Percentiles rank a stretch among this genome's conserved stretches.
Evolutionary conservation across 2,113 vertebrate genomes (phyloP).

Genomic region (Pygoscelis adeliae): DNA sequence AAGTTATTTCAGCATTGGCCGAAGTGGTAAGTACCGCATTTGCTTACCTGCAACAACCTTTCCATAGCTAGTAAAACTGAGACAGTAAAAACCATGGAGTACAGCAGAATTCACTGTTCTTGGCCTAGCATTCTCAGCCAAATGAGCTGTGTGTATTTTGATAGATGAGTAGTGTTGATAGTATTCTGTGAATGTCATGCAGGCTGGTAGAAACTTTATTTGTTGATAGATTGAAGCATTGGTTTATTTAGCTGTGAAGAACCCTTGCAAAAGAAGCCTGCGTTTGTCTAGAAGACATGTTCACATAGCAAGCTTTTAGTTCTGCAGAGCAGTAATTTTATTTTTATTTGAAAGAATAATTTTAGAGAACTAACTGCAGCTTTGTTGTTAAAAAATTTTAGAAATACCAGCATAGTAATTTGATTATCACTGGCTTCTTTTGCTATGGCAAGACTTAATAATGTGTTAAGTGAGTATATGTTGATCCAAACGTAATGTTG

Average conservation of each 20-base stretch:
- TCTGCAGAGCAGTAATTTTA: neutral
- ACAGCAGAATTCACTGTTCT: neutral
- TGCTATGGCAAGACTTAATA: neutral
- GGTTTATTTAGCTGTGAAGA: neutral
- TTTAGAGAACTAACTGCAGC: neutral
- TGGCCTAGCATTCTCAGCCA: neutral
- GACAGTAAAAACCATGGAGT: neutral
- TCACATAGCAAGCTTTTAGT: neutral
- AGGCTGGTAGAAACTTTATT: neutral
- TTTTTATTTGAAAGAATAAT: neutral
- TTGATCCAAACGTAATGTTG: neutral
- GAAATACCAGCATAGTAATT: neutral
- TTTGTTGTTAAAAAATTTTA: neutral
- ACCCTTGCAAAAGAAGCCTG: neutral
- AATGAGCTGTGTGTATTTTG: neutral
- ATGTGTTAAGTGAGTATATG: neutral
- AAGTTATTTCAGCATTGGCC: conserved; percentile 97
- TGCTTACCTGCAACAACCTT: neutral
- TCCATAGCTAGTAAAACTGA: neutral
- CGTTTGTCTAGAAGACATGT: neutral
- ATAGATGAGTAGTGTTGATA: neutral
- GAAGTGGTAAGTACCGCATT: conserved; percentile 92
- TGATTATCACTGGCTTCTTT: neutral
- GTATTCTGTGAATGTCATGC: neutral
- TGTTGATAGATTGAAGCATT: neutral